Evolutionary conservation across 2,113 vertebrate genomes (phyloP).

Genomic region (Zingel zingel): DNA sequence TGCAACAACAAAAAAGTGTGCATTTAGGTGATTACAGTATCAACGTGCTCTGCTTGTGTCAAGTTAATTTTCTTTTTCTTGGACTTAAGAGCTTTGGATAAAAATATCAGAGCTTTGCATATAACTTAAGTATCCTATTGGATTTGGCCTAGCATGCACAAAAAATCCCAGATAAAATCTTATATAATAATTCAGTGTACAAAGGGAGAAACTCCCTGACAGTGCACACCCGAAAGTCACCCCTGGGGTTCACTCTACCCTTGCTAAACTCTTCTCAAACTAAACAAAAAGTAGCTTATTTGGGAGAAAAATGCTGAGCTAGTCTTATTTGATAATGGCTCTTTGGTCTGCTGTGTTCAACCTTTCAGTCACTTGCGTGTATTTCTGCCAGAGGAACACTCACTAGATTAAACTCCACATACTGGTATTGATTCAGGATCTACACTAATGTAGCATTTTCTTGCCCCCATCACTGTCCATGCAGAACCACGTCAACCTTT

Average conservation of each 20-base stretch:
- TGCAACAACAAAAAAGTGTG: neutral
- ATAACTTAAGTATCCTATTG: conserved; percentile 35
- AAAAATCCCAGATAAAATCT: conserved; percentile 49
- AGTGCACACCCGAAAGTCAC: conserved; percentile 65
- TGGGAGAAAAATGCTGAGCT: conserved; percentile 63
- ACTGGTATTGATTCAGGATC: conserved; percentile 57
- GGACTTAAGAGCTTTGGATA: conserved; percentile 11
- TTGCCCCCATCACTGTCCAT: neutral
- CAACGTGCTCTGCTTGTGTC: conserved; percentile 24
- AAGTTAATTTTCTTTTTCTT: conserved; percentile 19
- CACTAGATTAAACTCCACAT: conserved; percentile 71
- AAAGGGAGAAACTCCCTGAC: conserved; percentile 60
- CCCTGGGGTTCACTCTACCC: conserved; percentile 39
- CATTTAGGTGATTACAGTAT: conserved; percentile 25
- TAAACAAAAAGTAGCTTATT: conserved; percentile 31
- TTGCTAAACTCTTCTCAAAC: neutral
- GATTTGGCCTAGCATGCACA: conserved; percentile 32
- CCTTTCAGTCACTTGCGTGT: conserved; percentile 40
- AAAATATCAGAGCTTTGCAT: conserved; percentile 15
- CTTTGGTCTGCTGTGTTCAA: conserved; percentile 64
- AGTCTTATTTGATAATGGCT: conserved; percentile 63
- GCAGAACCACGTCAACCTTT: conserved; percentile 5
- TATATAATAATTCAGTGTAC: conserved; percentile 45
- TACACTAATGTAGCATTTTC: conserved; percentile 34
- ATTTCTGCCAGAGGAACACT: conserved; percentile 71